A percentile compares a stretch with the other conserved stretches of the same genome.
phyloP scores from a whole-genome alignment of 2,797 vertebrate species.

The Buphagus erythrorhynchus region DNA sequence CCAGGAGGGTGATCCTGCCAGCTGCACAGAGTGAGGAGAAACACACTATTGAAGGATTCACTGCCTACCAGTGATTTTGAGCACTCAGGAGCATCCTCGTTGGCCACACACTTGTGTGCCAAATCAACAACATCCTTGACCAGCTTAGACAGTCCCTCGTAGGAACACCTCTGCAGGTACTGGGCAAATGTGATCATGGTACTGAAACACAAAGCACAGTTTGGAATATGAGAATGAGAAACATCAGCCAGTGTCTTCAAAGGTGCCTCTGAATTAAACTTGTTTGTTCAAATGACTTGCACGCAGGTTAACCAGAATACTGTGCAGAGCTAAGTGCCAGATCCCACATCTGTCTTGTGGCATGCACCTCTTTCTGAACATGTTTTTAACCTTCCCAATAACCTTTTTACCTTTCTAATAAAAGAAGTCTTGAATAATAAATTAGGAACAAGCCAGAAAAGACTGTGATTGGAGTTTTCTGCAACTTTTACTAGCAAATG shows the following conservation, averaged over 20 bases:
- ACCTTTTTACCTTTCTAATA: not conserved
- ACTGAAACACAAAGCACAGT: slow-evolving; percentile 52
- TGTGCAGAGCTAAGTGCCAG: not conserved
- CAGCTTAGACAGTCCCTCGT: slow-evolving; percentile 36
- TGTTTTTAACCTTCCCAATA: not conserved
- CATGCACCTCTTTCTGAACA: not conserved
- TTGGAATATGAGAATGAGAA: not conserved
- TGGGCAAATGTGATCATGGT: slow-evolving; percentile 68
- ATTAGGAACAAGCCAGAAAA: not conserved
- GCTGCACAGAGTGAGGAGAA: not conserved
- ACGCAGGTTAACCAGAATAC: not conserved
- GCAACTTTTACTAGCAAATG: not conserved
- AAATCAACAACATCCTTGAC: slow-evolving; percentile 48
- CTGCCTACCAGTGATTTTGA: slow-evolving; percentile 66
- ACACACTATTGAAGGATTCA: fast-evolving
- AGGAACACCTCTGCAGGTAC: slow-evolving; percentile 70
- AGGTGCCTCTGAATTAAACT: not conserved
- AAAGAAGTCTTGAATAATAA: not conserved
- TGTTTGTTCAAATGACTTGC: not conserved
- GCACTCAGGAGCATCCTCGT: slow-evolving; percentile 52
- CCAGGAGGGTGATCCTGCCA: not conserved
- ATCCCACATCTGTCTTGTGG: not conserved
- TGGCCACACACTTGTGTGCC: slow-evolving; percentile 65
- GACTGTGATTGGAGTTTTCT: not conserved
- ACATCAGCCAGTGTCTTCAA: fast-evolving